Evolutionary conservation across 1,140 invertebrate species (phyloP).

Genomic region (Euura saliciscinereae): DNA sequence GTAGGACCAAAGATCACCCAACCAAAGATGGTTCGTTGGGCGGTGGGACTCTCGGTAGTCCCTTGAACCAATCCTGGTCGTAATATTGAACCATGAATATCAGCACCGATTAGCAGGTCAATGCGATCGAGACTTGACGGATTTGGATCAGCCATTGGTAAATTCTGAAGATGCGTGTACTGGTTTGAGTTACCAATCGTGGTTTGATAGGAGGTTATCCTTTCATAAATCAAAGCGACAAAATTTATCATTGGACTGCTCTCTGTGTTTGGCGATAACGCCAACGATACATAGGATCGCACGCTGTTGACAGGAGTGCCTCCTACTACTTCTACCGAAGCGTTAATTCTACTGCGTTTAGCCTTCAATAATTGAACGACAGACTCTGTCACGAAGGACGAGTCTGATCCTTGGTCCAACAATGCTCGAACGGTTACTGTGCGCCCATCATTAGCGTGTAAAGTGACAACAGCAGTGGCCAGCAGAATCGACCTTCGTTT

Average conservation of each 20-base stretch:
- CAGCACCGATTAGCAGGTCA: slow-evolving; percentile 17
- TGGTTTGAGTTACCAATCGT: not conserved
- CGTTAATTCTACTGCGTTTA: too few relatives aligned
- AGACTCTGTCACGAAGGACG: too few relatives aligned
- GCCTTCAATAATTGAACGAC: too few relatives aligned
- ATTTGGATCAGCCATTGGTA: not conserved
- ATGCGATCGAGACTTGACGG: slow-evolving; percentile 1
- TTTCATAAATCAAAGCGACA: not conserved
- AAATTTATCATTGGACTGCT: not conserved
- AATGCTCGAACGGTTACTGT: too few relatives aligned
- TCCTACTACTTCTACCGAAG: not conserved
- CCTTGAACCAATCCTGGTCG: slow-evolving; percentile 14
- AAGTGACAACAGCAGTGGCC: too few relatives aligned
- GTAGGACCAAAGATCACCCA: slow-evolving; percentile 16
- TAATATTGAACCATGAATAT: slow-evolving; percentile 17
- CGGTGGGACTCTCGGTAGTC: not conserved
- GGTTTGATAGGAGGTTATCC: not conserved
- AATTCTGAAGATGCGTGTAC: not conserved
- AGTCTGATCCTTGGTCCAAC: too few relatives aligned
- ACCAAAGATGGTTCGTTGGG: slow-evolving; percentile 21
- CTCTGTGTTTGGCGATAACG: too few relatives aligned
- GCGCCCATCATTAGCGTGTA: too few relatives aligned
- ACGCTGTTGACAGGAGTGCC: too few relatives aligned
- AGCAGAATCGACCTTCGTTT: too few relatives aligned
- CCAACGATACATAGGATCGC: too few relatives aligned